Evolutionary conservation across 2,888 invertebrate species (phyloP).

Genomic region (Phytoseiulus persimilis): DNA sequence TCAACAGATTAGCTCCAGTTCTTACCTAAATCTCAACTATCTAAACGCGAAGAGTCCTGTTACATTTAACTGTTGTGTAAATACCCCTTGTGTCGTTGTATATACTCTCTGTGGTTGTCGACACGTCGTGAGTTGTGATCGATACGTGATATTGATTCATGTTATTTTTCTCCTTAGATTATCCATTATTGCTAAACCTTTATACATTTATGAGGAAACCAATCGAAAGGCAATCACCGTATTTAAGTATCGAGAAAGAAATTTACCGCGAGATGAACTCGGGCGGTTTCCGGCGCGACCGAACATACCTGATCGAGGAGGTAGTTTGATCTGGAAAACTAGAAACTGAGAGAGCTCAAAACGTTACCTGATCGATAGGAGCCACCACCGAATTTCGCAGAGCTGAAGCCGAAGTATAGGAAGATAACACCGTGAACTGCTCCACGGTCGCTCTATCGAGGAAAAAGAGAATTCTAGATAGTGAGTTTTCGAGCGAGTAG

Average conservation of each 20-base stretch:
- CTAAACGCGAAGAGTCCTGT: background rate
- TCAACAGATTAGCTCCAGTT: constrained; percentile 62
- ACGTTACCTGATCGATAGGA: too few relatives aligned
- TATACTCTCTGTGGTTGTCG: constrained; percentile 27
- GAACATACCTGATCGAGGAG: too few relatives aligned
- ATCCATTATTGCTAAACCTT: background rate
- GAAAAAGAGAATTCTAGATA: background rate
- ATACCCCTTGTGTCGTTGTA: constrained; percentile 33
- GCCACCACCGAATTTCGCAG: too few relatives aligned
- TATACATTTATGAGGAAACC: background rate
- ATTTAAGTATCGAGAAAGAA: too few relatives aligned
- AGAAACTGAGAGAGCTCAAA: too few relatives aligned
- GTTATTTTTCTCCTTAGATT: constrained; percentile 17
- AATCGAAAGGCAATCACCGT: too few relatives aligned
- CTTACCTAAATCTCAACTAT: background rate
- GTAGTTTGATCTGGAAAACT: too few relatives aligned
- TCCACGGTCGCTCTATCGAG: background rate
- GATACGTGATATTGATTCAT: constrained; percentile 36
- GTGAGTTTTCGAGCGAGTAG: background rate
- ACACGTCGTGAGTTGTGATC: constrained; percentile 34
- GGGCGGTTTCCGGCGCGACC: too few relatives aligned
- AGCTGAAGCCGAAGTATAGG: background rate
- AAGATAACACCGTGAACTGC: background rate
- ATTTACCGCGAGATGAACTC: too few relatives aligned
- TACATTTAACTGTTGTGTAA: constrained; percentile 5